phyloP scores from a whole-genome alignment of 2,797 vertebrate genomes.

The Aeoliscus strigatus region DNA sequence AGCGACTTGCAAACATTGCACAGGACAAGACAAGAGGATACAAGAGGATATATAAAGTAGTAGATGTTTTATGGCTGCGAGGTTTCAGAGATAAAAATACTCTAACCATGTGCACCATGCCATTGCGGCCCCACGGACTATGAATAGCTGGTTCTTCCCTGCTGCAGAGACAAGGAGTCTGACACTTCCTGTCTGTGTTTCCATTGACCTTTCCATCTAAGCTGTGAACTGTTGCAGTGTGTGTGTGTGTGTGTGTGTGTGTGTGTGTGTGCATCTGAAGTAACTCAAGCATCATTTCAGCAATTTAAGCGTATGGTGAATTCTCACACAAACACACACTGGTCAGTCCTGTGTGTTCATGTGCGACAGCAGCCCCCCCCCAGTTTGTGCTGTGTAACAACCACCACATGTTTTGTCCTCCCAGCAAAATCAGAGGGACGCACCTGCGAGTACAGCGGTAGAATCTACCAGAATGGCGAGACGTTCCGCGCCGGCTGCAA shows the following conservation, averaged over 20 bases:
- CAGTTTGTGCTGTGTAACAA: conserved; percentile 1
- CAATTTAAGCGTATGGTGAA: no score
- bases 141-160: conserved; percentile 58
- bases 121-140: conserved; percentile 52
- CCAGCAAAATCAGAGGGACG: conserved; percentile 76
- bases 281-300: not conserved
- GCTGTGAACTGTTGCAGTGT: conserved; percentile 2
- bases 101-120: conserved; percentile 31
- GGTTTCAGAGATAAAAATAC: conserved; percentile 63
- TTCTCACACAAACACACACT: no score
- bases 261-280: not conserved
- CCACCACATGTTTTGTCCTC: conserved; percentile 7
- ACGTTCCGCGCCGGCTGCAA: conserved; percentile 77
- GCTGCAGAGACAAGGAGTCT: conserved; percentile 51
- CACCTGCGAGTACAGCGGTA: conserved; percentile 75
- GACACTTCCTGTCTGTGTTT: conserved; percentile 42
- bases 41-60: conserved; percentile 35
- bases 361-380: no score
- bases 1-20: no score
- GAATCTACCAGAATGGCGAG: conserved; percentile 79
- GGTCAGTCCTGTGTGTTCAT: no score
- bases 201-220: conserved; percentile 25
- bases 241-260: conserved; percentile 19
- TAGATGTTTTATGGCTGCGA: conserved; percentile 42
- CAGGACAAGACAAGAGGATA: no score